Evolutionary conservation across 2,888 invertebrate species (phyloP).

Genomic region (Acanthococcus lagerstroemiae): DNA sequence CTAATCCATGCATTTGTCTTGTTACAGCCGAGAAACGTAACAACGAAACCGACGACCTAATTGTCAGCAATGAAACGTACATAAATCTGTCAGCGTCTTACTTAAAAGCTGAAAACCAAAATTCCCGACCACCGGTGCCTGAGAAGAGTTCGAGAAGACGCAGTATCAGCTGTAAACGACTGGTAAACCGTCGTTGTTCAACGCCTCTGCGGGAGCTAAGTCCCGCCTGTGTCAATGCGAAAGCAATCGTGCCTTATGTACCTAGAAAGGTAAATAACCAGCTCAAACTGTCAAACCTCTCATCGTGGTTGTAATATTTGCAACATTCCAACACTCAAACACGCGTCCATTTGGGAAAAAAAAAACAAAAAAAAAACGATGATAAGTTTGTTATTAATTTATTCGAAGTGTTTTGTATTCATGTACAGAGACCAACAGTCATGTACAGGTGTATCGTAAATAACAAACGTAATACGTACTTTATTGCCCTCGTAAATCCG

Average conservation of each 20-base stretch:
- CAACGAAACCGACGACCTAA: conserved; percentile 17
- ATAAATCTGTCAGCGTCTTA: conserved; percentile 5
- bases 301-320: too few species aligned
- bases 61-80: conserved; percentile 19
- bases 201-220: conserved; percentile 26
- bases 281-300: too few species aligned
- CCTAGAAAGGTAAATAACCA: conserved; percentile 23
- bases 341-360: too few species aligned
- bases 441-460: too few species aligned
- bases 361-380: too few species aligned
- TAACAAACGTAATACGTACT: too few species aligned
- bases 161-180: conserved; percentile 25
- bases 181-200: conserved; percentile 24
- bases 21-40: conserved; percentile 13
- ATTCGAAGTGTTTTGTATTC: too few species aligned
- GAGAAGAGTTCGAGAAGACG: conserved; percentile 16
- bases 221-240: conserved; percentile 20
- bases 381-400: too few species aligned
- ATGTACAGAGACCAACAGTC: too few species aligned
- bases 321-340: too few species aligned
- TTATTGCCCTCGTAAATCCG: too few species aligned
- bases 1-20: too few species aligned
- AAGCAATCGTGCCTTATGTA: conserved; percentile 23
- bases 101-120: conserved; percentile 10
- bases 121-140: conserved; percentile 23